Percentiles rank a stretch among this genome's conserved stretches.
phyloP scores from a whole-genome alignment of 2,113 vertebrate species.

The Chionodraco myersi region DNA sequence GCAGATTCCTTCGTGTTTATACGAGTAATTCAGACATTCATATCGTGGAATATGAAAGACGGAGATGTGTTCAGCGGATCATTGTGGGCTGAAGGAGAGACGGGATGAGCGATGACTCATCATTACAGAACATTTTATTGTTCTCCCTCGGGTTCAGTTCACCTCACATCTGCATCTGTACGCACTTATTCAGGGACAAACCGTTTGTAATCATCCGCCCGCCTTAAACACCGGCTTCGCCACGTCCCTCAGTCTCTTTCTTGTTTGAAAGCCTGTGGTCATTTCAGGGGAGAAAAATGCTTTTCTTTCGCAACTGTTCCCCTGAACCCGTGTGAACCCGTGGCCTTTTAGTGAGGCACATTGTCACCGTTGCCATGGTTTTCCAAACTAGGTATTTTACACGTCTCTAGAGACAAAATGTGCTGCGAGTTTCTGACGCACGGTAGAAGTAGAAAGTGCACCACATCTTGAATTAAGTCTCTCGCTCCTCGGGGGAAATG shows the following conservation, averaged over 20 bases:
- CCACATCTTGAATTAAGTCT: background rate
- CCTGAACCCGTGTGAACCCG: background rate
- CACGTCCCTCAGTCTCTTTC: background rate
- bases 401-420: no score
- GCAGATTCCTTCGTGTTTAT: background rate
- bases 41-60: background rate
- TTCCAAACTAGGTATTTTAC: background rate
- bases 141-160: slow-evolving; percentile 10
- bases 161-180: slow-evolving; percentile 19
- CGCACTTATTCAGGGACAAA: background rate
- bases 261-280: slow-evolving; percentile 2
- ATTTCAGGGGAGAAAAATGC: background rate
- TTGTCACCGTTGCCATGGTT: background rate
- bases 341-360: background rate
- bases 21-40: background rate
- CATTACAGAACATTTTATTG: slow-evolving; percentile 10
- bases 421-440: background rate
- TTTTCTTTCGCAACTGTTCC: slow-evolving; percentile 4
- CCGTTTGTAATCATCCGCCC: background rate
- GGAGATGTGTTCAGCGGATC: slow-evolving; percentile 29
- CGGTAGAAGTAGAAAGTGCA: background rate
- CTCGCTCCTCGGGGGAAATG: background rate
- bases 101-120: slow-evolving; percentile 35
- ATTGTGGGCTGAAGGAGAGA: slow-evolving; percentile 22
- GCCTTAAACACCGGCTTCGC: no score